A percentile compares a stretch with the other conserved stretches of the same genome.
Conservation (phyloP, 2,888 invertebrate genomes). For the Habroteleia sp. region DNA sequence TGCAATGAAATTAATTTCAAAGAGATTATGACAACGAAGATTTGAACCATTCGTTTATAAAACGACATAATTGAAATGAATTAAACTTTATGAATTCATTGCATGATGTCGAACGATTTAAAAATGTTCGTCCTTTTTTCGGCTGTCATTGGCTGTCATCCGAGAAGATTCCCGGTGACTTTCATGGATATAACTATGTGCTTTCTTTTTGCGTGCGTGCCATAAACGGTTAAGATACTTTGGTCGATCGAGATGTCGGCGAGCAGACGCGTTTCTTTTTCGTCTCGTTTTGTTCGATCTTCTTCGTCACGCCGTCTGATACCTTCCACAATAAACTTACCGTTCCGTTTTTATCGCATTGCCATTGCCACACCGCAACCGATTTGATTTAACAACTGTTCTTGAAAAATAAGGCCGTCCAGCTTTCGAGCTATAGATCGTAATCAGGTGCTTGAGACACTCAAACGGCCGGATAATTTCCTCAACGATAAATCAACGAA, state of each 20-base stretch:
- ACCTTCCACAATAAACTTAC: slow-evolving; percentile 47
- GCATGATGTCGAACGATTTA: slow-evolving; percentile 24
- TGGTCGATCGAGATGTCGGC: slow-evolving; percentile 59
- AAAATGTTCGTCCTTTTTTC: slow-evolving; percentile 37
- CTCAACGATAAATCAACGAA: slow-evolving; percentile 59
- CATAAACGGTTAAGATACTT: slow-evolving; percentile 62
- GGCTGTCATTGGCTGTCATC: slow-evolving; percentile 50
- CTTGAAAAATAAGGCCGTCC: slow-evolving; percentile 47
- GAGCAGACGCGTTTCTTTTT: slow-evolving; percentile 32
- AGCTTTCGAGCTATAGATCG: slow-evolving; percentile 57
- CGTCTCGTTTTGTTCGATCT: slow-evolving; percentile 26
- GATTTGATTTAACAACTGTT: slow-evolving; percentile 64
- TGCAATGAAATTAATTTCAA: background rate
- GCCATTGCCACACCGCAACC: slow-evolving; percentile 45
- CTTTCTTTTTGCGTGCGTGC: slow-evolving; percentile 62
- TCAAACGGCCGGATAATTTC: slow-evolving; percentile 63
- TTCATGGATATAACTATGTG: slow-evolving; percentile 50
- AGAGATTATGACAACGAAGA: slow-evolving; percentile 20
- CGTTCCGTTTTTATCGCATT: slow-evolving; percentile 51
- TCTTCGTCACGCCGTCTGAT: slow-evolving; percentile 58
- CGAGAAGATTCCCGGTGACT: slow-evolving; percentile 45
- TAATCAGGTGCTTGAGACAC: slow-evolving; percentile 61
- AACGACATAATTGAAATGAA: slow-evolving; percentile 43
- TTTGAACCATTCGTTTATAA: slow-evolving; percentile 6
- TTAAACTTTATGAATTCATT: slow-evolving; percentile 45